Evolutionary conservation across 1,140 invertebrate genomes (phyloP).

Genomic region (Pemphigus obesinymphae): DNA sequence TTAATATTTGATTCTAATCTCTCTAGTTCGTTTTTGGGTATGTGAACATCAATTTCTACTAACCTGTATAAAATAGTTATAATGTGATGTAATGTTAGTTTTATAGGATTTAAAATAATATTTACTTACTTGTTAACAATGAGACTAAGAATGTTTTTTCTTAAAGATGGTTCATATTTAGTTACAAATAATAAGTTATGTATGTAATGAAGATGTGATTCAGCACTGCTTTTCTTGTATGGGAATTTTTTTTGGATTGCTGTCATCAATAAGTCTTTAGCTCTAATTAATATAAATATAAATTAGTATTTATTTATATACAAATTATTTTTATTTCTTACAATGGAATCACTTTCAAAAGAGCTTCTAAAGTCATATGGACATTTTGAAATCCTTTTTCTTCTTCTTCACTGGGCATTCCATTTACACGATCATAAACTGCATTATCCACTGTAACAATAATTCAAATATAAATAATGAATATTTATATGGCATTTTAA

Average conservation of each 20-base stretch:
- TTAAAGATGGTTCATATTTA: slow-evolving; percentile 60
- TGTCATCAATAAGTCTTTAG: slow-evolving; percentile 54
- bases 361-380: slow-evolving; percentile 56
- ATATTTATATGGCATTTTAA: no score
- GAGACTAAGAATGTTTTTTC: slow-evolving; percentile 59
- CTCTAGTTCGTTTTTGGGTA: slow-evolving; percentile 57
- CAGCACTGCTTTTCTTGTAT: slow-evolving; percentile 57
- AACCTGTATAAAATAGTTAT: background rate
- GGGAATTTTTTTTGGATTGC: slow-evolving; percentile 59
- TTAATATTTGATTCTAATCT: slow-evolving; percentile 50
- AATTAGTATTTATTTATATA: slow-evolving; percentile 42
- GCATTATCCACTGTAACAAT: background rate
- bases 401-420: slow-evolving; percentile 50
- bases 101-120: background rate
- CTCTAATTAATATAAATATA: slow-evolving; percentile 53
- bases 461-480: background rate
- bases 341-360: slow-evolving; percentile 61
- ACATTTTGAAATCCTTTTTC: slow-evolving; percentile 54
- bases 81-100: background rate
- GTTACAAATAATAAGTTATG: slow-evolving; percentile 61
- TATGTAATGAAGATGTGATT: slow-evolving; percentile 59
- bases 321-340: slow-evolving; percentile 52
- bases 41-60: slow-evolving; percentile 60
- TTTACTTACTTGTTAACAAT: slow-evolving; percentile 62
- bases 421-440: background rate